phyloP scores from a whole-genome alignment of 2,888 invertebrate species.

The Agelastica alni region DNA sequence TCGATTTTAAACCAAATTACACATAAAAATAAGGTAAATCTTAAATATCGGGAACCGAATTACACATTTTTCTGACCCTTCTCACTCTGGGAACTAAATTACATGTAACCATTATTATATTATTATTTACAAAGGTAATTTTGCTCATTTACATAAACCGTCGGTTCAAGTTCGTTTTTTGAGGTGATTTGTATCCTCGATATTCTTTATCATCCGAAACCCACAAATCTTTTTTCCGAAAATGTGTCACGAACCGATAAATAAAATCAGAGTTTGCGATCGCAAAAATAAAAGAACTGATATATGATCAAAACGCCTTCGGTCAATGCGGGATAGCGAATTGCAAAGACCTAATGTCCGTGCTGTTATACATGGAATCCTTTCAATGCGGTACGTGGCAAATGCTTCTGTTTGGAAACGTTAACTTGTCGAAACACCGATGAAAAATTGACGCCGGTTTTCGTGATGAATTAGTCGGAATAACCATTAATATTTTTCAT shows the following conservation, averaged over 20 bases:
- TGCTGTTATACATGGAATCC: background rate
- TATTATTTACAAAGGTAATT: background rate
- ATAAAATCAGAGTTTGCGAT: background rate
- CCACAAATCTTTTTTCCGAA: background rate
- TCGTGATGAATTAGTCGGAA: too few species aligned
- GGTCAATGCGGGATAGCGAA: background rate
- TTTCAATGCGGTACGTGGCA: background rate
- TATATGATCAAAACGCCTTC: background rate
- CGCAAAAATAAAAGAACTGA: background rate
- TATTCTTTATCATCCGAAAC: background rate
- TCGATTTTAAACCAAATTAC: too few species aligned
- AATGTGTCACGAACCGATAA: background rate
- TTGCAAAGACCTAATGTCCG: background rate
- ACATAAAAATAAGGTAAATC: too few species aligned
- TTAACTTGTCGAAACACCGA: too few species aligned
- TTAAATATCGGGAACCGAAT: too few species aligned
- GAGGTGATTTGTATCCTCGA: background rate
- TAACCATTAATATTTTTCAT: too few species aligned
- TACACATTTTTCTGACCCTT: too few species aligned
- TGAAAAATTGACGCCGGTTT: too few species aligned
- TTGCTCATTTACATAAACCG: background rate
- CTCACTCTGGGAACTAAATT: too few species aligned
- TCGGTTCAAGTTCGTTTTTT: background rate
- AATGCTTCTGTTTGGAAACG: too few species aligned
- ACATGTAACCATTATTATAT: background rate